phyloP scores from a whole-genome alignment of 1,140 invertebrate species.

The Akabosia matsudoensis region DNA sequence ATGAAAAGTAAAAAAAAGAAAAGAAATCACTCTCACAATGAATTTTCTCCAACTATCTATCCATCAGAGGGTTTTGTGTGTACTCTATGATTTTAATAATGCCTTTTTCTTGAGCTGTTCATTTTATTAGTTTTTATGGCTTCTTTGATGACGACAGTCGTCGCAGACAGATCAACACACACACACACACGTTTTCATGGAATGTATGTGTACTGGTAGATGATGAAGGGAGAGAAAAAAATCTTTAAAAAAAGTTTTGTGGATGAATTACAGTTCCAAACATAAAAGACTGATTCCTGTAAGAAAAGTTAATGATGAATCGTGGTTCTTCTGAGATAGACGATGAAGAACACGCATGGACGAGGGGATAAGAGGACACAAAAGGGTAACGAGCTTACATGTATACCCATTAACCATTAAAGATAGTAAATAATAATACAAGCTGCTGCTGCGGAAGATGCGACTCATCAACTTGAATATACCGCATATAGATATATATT shows the following conservation, averaged over 20 bases:
- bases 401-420: not conserved
- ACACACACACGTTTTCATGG: too few relatives aligned
- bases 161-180: too few relatives aligned
- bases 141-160: not conserved
- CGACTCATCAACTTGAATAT: not conserved
- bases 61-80: not conserved
- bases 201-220: too few relatives aligned
- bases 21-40: not conserved
- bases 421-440: not conserved
- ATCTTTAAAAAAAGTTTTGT: not conserved
- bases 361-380: not conserved
- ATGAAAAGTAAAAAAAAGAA: not conserved
- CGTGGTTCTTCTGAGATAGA: too few relatives aligned
- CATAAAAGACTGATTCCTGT: not conserved
- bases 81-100: conserved; percentile 1
- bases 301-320: not conserved
- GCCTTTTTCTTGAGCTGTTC: not conserved
- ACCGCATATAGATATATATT: not conserved
- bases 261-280: not conserved
- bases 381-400: not conserved
- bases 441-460: not conserved
- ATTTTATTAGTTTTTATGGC: conserved; percentile 4
- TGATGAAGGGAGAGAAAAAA: not conserved
- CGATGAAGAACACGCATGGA: not conserved
- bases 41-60: not conserved